Evolutionary conservation across 2,113 vertebrate genomes (phyloP), one percentile per base, ranked within the genome.

Genomic region (Chionodraco myersi): DNA sequence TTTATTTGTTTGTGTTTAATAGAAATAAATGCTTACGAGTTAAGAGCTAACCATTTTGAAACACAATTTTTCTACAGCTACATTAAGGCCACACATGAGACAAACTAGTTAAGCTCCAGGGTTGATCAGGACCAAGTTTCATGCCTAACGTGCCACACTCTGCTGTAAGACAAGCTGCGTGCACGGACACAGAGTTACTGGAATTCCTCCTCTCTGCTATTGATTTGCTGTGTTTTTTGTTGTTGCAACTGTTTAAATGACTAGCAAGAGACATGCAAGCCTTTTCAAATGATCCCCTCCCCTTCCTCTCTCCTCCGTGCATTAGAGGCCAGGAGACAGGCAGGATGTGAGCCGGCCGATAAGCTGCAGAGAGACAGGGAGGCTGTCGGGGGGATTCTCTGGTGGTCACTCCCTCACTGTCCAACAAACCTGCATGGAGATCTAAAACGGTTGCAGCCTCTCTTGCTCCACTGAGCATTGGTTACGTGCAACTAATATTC

Each of bases 131-230:
- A 13, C 45, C 2, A 7, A 6, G 51, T 60, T 63, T 77, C 49
- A 34, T 56, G 59, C 14, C 52, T 67, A 10, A 52, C 18, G 36
- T 30, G 18, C 67, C 34, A 58, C 12, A 45, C 71, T 61, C 69
- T 44, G 8, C 61, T 85, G 88, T 91, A 83, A 84, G 75, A 84
- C 75, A 89, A 90, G 87, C 86, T 73, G 62, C 3, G 13, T 18
- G 66, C 77, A 65, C 63, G 68, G 66, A 77, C 26, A 16, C 76
- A 51, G 60, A 74, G 67, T 93, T 91, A 85, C 92, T 87, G 92
- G 92, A 93, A 94, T 76, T 81, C 83, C 85, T 86, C 68, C 74
- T 75, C 75, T 88, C 74, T 68, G 10, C 12, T 91, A 94, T 94
- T 91, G 92, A 94, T 94, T 92, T 89, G 72, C 49, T 9, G 64